Evolutionary conservation across 2,888 invertebrate genomes (phyloP), one percentile per base, ranked within the genome.

Genomic region (Prenolepis imparis): DNA sequence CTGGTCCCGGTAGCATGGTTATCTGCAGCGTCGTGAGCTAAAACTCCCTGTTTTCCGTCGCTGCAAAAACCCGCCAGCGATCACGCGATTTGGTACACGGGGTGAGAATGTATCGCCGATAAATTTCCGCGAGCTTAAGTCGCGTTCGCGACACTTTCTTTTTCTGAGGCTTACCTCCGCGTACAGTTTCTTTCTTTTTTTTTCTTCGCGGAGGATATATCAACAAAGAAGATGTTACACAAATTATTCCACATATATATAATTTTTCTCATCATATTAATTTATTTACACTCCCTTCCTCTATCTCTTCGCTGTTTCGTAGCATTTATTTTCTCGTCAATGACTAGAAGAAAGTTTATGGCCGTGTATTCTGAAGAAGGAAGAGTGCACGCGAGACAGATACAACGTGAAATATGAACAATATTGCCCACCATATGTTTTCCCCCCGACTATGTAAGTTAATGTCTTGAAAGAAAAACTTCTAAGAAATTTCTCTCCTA

Each of bases 101-200:
- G 4, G 52, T 36, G 66, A 82, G 77, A 64, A 81, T 63, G 55
- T 55, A 81, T 81, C 63, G 52, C 74, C 81, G 52, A 81, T 81
- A 72, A 74, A 81, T 81, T 77, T 70, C 72, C 82, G 73, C 70
- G 81, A 52, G 61, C 84, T 85, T 73, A 77, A 82, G 72, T 63
- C 55, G 39, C 44, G n/a, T 77, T 44, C 68, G 36, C 73, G 64
- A 74, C n/a, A 61, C 61, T 59, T 68, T 41, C 63, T 61, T 59
- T 55, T 85, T 44, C 1, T 12, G 36, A 8, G 18, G n/a, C 21
- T 77, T 66, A 52, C 12, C n/a, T 59, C 21, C 18, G n/a, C 28
- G 28, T 32, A 15, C 44, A 8, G 15, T 41, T 18, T 15, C 24
- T 15, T 9, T n/a, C 28, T 28, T 28, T 28, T 39, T 12, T 44